Base-by-base conservation (phyloP, 2,888 invertebrate species). In the Ypsolopha sequella region DNA sequence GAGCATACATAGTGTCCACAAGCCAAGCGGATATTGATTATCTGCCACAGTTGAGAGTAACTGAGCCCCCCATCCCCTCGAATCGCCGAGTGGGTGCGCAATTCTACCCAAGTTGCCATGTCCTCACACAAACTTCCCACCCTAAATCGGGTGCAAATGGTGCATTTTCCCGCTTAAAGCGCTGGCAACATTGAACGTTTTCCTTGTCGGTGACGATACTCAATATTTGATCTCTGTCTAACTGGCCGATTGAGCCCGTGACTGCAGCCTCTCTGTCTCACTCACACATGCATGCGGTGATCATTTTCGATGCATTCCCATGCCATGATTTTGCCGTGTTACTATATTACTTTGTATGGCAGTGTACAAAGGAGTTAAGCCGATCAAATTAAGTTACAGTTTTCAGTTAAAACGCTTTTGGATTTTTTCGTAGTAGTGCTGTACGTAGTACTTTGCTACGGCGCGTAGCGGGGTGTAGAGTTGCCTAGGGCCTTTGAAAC, bases 1-100 rank as follows among this genome's bases (percentile, higher is more conserved):
- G 75, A 84, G 81, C 84, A 76, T 85, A 86, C 87, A 87, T 82
- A 84, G 80, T 86, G 87, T 86, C 87, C 87, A 87, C 85, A 84
- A 86, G 87, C 86, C 87, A 85, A 86, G 87, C 87, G 87, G 87
- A 87, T 87, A 87, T 87, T 87, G 87, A 87, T 87, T 88, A 87
- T 87, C 87, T 87, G 86, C 86, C 86, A 86, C 84, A 86, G 86
- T 84, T 81, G 85, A 85, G 84, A 86, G 82, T 81, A 80, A 76
- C 78, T 76, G 70, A 74, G 68, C 68, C 74, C 80, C 78, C 73
- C 67, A 72, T 66, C 73, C 66, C 69, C 63, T 65, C 60, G 41
- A 38, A 41, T 63, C 60, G 55, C 57, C 56, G 48, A 55, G 63
- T 59, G 58, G 54, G 59, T 58, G 55, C 56, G 60, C 57, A 64